Percentiles rank a stretch among this genome's conserved stretches.
These are phyloP conservation scores for Anoncus sp. DNA, from an alignment of 2,888 invertebrate species.

Conservation along the genomic window DNA sequence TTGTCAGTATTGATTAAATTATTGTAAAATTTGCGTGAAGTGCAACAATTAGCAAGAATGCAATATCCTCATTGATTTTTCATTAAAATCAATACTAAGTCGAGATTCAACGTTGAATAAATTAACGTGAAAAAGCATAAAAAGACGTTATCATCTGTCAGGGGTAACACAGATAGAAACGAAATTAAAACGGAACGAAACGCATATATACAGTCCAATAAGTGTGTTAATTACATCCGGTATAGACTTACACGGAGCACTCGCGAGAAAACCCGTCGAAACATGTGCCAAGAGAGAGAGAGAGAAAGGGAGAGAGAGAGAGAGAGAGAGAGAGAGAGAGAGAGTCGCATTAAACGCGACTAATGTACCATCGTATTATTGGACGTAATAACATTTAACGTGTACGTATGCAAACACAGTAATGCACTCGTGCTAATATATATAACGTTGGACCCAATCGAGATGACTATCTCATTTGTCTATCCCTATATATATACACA, in stretches of 20 bases:
- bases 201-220: neutral
- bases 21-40: no score
- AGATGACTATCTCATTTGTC: slow-evolving; percentile 30
- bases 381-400: slow-evolving; percentile 22
- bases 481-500: slow-evolving; percentile 5
- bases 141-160: neutral
- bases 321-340: neutral
- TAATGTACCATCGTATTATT: slow-evolving; percentile 27
- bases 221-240: neutral
- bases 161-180: no score
- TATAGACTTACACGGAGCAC: neutral
- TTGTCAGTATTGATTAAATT: no score
- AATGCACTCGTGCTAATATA: slow-evolving; percentile 36
- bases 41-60: no score
- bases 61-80: no score
- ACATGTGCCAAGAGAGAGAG: slow-evolving; percentile 33
- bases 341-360: slow-evolving; percentile 23
- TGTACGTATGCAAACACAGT: slow-evolving; percentile 2
- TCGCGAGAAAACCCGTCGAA: neutral
- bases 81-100: no score
- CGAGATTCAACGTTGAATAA: neutral
- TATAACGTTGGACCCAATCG: slow-evolving; percentile 6
- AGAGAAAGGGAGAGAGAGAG: slow-evolving; percentile 1
- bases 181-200: neutral
- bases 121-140: neutral